These are phyloP conservation scores for Mongoloraphidia duomilia DNA, from an alignment of 2,888 invertebrate genomes.

Conservation along the genomic window DNA sequence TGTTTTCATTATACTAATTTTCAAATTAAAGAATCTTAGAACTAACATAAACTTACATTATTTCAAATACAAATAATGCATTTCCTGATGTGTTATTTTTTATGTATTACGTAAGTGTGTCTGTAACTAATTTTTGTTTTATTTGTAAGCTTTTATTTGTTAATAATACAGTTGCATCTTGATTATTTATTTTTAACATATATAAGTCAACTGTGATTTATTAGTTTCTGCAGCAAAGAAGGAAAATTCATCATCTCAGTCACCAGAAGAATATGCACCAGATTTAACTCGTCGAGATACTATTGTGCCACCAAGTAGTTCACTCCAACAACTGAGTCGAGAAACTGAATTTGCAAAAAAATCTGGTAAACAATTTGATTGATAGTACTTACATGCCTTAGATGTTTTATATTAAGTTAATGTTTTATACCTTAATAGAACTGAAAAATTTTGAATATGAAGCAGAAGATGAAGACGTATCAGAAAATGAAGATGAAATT, in stretches of 20 bases:
- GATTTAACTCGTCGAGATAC: conserved; percentile 33
- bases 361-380: background rate
- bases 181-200: conserved; percentile 7
- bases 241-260: conserved; percentile 1
- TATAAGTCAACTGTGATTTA: background rate
- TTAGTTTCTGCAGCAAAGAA: background rate
- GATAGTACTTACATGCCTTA: background rate
- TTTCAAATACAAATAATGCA: too few species aligned
- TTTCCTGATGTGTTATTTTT: too few species aligned
- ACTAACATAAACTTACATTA: too few species aligned
- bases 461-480: too few species aligned
- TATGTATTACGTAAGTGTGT: too few species aligned
- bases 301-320: conserved; percentile 28
- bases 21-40: too few species aligned
- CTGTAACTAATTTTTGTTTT: too few species aligned
- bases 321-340: conserved; percentile 25
- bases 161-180: background rate
- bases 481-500: background rate
- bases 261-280: conserved; percentile 19
- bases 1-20: too few species aligned
- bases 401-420: background rate
- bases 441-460: too few species aligned
- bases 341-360: conserved; percentile 20
- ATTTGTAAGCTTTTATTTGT: too few species aligned
- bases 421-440: too few species aligned